Conservation (phyloP, 2,888 invertebrate species). For the Nebria salina region DNA sequence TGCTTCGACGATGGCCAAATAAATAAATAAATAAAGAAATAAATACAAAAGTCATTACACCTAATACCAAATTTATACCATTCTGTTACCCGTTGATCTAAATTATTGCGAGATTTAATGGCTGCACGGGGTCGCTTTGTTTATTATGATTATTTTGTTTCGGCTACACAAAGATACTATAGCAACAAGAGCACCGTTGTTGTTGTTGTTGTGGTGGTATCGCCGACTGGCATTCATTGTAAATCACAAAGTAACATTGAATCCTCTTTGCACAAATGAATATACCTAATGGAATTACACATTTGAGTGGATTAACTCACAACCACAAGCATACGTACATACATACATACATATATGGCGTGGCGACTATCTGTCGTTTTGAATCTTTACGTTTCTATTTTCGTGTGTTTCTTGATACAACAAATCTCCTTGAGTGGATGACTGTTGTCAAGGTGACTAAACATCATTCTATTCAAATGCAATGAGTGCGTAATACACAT, state of each 20-base stretch:
- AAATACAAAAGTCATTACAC: slow-evolving; percentile 31
- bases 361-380: slow-evolving; percentile 23
- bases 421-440: slow-evolving; percentile 21
- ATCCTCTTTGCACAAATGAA: slow-evolving; percentile 34
- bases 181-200: background rate
- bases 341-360: background rate
- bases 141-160: slow-evolving; percentile 21
- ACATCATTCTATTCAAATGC: background rate
- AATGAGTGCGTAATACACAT: background rate
- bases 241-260: slow-evolving; percentile 44
- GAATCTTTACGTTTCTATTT: slow-evolving; percentile 28
- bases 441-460: slow-evolving; percentile 21
- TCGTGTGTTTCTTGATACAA: slow-evolving; percentile 27
- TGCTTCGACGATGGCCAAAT: slow-evolving; percentile 31
- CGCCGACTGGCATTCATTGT: slow-evolving; percentile 29
- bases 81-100: slow-evolving; percentile 29
- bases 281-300: slow-evolving; percentile 47
- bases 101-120: slow-evolving; percentile 46
- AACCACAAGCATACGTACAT: background rate
- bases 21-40: slow-evolving; percentile 2
- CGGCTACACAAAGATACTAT: slow-evolving; percentile 32
- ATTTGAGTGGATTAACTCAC: slow-evolving; percentile 43
- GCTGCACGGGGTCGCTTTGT: slow-evolving; percentile 7
- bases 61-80: slow-evolving; percentile 30
- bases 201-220: background rate